These are phyloP conservation scores for Panagrolaimus sp. DNA, from an alignment of 1,140 invertebrate genomes.

Conservation along the genomic window DNA sequence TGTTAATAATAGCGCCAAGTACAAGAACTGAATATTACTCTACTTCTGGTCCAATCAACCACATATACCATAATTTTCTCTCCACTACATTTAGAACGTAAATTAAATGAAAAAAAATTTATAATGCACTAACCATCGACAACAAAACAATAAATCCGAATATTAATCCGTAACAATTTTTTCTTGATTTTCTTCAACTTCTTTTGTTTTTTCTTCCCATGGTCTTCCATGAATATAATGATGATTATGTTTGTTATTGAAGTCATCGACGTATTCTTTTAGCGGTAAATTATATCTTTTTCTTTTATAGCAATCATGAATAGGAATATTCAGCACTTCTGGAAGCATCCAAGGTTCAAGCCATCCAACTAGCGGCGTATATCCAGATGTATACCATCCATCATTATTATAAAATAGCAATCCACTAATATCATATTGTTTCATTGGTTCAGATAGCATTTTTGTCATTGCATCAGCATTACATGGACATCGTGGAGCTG, in stretches of 20 bases:
- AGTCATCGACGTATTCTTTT: neutral
- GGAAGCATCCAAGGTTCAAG: slow-evolving; percentile 9
- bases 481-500: neutral
- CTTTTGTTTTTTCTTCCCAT: neutral
- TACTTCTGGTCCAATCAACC: too few relatives aligned
- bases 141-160: too few relatives aligned
- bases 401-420: slow-evolving; percentile 10
- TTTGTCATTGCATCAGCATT: neutral
- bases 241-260: slow-evolving; percentile 3
- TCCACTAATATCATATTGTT: neutral
- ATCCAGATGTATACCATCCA: neutral
- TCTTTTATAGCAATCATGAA: neutral
- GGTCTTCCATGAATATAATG: neutral
- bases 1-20: too few relatives aligned
- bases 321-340: neutral
- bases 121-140: too few relatives aligned
- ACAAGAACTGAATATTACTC: too few relatives aligned
- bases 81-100: too few relatives aligned
- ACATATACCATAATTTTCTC: too few relatives aligned
- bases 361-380: slow-evolving; percentile 10
- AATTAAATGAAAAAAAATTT: too few relatives aligned
- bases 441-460: neutral
- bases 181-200: too few relatives aligned
- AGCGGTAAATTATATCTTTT: neutral
- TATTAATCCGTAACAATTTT: too few relatives aligned